Conservation (phyloP, 2,797 vertebrate species). For the Manis javanica region DNA sequence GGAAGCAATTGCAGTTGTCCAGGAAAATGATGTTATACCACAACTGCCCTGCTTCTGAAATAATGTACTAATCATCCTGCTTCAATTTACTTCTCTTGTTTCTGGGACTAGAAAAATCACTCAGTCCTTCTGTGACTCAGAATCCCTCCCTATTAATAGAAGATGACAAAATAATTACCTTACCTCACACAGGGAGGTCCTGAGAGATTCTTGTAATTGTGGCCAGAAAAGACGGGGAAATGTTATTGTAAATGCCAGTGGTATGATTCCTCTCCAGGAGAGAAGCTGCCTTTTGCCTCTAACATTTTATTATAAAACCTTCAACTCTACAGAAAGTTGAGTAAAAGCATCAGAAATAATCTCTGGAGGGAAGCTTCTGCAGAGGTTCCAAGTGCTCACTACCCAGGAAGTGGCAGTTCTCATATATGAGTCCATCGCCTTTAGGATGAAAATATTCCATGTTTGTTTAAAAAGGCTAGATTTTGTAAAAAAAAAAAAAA, state of each 20-base stretch:
- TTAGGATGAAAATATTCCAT: background rate
- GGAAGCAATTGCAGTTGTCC: background rate
- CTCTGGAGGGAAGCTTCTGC: background rate
- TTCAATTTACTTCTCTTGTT: constrained; percentile 44
- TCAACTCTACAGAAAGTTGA: background rate
- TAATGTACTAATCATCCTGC: constrained; percentile 40
- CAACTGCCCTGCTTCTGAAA: constrained; percentile 41
- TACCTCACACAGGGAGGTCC: constrained; percentile 60
- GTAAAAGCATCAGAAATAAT: background rate
- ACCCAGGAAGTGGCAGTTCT: background rate
- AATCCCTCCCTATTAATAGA: constrained; percentile 75
- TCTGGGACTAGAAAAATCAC: constrained; percentile 48
- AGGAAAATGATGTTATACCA: constrained; percentile 15
- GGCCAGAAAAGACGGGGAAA: constrained; percentile 36
- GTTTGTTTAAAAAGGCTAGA: background rate
- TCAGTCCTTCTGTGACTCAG: constrained; percentile 69
- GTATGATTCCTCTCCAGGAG: constrained; percentile 1
- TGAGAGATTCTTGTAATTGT: constrained; percentile 43
- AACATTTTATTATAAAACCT: constrained; percentile 51
- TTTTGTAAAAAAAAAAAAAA: background rate
- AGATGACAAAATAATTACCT: constrained; percentile 67
- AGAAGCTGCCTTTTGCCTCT: background rate
- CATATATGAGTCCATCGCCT: background rate
- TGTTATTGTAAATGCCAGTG: constrained; percentile 59
- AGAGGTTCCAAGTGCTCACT: background rate